Conservation (phyloP, 2,113 vertebrate genomes). For the Solenodon paradoxus region DNA sequence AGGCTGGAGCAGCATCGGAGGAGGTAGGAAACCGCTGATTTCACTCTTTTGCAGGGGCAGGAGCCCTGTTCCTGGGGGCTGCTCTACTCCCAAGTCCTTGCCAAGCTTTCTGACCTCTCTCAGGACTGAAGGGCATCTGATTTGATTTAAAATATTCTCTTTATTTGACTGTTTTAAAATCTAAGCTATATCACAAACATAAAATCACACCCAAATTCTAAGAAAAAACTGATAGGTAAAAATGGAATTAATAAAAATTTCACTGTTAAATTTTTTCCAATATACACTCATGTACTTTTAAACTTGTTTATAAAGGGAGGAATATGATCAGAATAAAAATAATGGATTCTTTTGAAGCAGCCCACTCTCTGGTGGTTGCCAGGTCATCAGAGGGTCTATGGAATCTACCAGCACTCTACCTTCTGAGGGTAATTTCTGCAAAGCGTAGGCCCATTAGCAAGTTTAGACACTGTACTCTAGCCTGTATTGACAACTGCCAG, state of each 20-base stretch:
- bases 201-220: conserved; percentile 59
- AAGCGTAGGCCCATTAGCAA: background rate
- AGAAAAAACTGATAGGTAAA: conserved; percentile 33
- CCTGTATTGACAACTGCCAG: background rate
- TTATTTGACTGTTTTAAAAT: conserved; percentile 72
- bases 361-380: no score
- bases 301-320: background rate
- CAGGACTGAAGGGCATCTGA: conserved; percentile 61
- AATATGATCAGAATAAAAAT: background rate
- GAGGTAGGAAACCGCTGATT: background rate
- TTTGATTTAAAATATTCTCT: conserved; percentile 70
- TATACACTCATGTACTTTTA: background rate
- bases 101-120: conserved; percentile 49
- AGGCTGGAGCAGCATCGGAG: no score
- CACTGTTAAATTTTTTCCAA: no score
- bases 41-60: background rate
- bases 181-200: conserved; percentile 60
- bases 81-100: background rate
- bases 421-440: background rate
- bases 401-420: background rate
- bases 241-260: conserved; percentile 45
- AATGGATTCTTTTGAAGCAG: background rate
- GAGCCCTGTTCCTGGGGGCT: background rate
- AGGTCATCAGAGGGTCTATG: background rate
- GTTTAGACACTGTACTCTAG: background rate